Evolutionary conservation across 1,140 invertebrate species (phyloP).

Genomic region (Trachymyrmex cornetzi): DNA sequence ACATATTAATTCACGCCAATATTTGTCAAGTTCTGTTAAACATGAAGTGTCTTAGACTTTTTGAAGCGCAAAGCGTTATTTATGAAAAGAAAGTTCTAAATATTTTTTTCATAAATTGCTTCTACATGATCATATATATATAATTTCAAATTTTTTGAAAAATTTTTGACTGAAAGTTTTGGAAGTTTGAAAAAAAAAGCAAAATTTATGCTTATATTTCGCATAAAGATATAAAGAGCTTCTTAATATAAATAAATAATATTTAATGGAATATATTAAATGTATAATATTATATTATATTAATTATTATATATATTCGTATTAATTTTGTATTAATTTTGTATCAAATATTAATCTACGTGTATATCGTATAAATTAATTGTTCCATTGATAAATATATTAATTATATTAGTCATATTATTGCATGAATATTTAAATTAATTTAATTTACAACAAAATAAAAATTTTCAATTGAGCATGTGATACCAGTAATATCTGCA

Average conservation of each 20-base stretch:
- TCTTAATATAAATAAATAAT: no score
- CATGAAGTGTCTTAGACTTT: no score
- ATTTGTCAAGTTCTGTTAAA: constrained; percentile 8
- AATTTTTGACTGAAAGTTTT: neutral
- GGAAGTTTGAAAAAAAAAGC: neutral
- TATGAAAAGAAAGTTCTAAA: neutral
- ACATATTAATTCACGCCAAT: constrained; percentile 21
- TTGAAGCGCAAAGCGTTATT: neutral
- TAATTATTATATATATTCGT: neutral
- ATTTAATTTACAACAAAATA: neutral
- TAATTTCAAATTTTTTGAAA: neutral
- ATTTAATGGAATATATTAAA: neutral
- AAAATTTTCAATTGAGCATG: neutral
- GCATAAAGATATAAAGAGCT: neutral
- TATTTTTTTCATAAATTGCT: constrained; percentile 29
- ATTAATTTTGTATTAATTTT: neutral
- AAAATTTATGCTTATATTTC: neutral
- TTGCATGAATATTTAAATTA: no score
- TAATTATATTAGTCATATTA: neutral
- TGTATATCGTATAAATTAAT: neutral
- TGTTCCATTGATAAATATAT: no score
- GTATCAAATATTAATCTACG: neutral
- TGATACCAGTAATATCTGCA: neutral
- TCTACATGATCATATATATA: neutral
- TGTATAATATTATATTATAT: neutral